Evolutionary conservation across 2,113 vertebrate species (phyloP).

Genomic region (Otis tarda): DNA sequence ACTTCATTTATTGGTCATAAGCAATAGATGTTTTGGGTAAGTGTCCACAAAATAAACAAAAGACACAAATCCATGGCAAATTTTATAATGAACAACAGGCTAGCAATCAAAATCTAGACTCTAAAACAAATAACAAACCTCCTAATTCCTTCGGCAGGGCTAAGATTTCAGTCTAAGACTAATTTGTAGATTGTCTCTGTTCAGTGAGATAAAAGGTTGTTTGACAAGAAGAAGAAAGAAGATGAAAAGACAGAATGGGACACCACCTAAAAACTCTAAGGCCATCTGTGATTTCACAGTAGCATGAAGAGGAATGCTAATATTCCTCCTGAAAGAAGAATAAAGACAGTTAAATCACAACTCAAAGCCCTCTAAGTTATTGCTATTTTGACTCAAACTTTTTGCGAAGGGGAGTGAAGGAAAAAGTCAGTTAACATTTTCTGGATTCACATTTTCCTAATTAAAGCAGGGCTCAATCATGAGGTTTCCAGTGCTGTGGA

Average conservation of each 20-base stretch:
- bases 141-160: not conserved
- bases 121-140: not conserved
- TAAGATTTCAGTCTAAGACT: not conserved
- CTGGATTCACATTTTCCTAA: not conserved
- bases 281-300: not conserved
- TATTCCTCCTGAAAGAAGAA: not conserved
- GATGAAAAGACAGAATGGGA: not conserved
- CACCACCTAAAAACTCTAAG: not conserved
- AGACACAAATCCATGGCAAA: not conserved
- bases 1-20: not conserved
- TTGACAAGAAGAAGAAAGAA: not conserved
- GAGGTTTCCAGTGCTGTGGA: not conserved
- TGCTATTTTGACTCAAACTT: not conserved
- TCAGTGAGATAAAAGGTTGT: not conserved
- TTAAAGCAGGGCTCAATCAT: not conserved
- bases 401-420: not conserved
- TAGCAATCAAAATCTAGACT: not conserved
- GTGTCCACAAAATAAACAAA: accelerated
- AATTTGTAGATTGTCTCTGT: not conserved
- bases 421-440: not conserved
- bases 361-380: not conserved
- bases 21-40: not conserved
- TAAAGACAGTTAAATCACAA: not conserved
- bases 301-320: not conserved
- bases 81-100: not conserved